Percentiles rank a stretch among this genome's conserved stretches.
Evolutionary conservation across 1,140 invertebrate genomes (phyloP).

Genomic region (Cotesia chilonis): DNA sequence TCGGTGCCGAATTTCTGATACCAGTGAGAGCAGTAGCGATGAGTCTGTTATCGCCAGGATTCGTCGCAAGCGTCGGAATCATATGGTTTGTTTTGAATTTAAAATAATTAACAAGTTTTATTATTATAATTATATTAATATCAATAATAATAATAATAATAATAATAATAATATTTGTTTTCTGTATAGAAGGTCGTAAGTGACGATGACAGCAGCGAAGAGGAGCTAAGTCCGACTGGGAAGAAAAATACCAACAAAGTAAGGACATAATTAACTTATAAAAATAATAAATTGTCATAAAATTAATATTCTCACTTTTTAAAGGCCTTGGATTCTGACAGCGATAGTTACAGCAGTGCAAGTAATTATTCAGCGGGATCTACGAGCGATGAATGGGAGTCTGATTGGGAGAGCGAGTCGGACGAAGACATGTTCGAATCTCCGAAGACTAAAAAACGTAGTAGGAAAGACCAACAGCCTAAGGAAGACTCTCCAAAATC

Average conservation of each 20-base stretch:
- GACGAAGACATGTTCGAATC: slow-evolving; percentile 33
- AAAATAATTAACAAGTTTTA: no score
- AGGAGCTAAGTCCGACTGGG: slow-evolving; percentile 54
- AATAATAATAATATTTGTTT: slow-evolving; percentile 12
- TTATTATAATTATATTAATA: no score
- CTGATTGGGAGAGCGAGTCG: slow-evolving; percentile 57
- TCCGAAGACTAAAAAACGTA: slow-evolving; percentile 15
- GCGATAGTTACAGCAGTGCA: not conserved
- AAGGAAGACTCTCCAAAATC: not conserved
- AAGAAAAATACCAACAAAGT: not conserved
- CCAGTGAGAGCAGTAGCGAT: slow-evolving; percentile 55
- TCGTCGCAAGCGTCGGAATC: slow-evolving; percentile 47
- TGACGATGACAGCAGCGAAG: slow-evolving; percentile 57
- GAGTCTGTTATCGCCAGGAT: slow-evolving; percentile 50
- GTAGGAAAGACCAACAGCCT: slow-evolving; percentile 5
- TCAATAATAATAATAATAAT: no score
- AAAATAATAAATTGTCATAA: not conserved
- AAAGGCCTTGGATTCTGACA: not conserved
- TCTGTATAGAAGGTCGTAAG: slow-evolving; percentile 52
- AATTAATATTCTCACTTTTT: not conserved
- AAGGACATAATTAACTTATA: not conserved
- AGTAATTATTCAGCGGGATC: not conserved
- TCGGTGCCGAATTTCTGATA: slow-evolving; percentile 50
- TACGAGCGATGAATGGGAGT: slow-evolving; percentile 56
- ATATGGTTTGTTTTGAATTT: slow-evolving; percentile 45